These are phyloP conservation scores for Psettodes erumei DNA, from an alignment of 2,113 vertebrate species.

Conservation along the genomic window DNA sequence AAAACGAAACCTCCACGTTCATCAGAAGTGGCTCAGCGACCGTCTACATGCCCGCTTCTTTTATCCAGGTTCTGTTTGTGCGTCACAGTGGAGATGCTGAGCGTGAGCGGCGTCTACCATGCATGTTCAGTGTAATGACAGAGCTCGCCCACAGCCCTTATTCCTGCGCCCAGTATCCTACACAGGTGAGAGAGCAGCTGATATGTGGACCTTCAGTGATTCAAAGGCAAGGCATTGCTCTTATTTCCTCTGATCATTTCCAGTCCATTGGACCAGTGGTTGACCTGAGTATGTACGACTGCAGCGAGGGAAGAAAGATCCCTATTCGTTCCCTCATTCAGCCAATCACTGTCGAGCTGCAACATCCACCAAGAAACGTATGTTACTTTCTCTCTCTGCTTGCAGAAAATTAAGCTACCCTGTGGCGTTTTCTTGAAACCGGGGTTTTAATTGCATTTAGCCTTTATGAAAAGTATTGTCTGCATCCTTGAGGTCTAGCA, in stretches of 20 bases:
- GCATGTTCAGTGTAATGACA: slow-evolving; percentile 76
- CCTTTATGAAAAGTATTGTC: background rate
- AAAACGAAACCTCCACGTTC: slow-evolving; percentile 36
- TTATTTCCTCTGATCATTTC: slow-evolving; percentile 36
- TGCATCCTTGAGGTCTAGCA: background rate
- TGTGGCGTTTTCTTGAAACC: background rate
- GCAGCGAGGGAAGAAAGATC: slow-evolving; percentile 79
- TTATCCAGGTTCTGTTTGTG: slow-evolving; percentile 44
- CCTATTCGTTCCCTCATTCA: slow-evolving; percentile 60
- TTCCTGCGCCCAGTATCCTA: slow-evolving; percentile 24
- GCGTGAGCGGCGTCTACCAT: slow-evolving; percentile 28
- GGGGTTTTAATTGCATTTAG: too few species aligned
- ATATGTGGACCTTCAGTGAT: background rate
- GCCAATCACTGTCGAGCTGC: slow-evolving; percentile 78
- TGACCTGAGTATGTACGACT: slow-evolving; percentile 80
- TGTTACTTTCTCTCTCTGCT: background rate
- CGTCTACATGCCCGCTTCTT: slow-evolving; percentile 73
- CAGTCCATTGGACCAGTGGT: slow-evolving; percentile 76
- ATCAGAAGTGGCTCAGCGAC: slow-evolving; percentile 61
- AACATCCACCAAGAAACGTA: slow-evolving; percentile 69
- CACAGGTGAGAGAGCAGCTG: slow-evolving; percentile 71
- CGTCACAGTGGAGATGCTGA: background rate
- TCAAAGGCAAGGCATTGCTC: background rate
- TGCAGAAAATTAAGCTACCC: background rate
- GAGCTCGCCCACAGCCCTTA: slow-evolving; percentile 75